Evolutionary conservation across 2,888 invertebrate genomes (phyloP), one percentile per base, ranked within the genome.

Genomic region (Cyrtodaria siliqua): DNA sequence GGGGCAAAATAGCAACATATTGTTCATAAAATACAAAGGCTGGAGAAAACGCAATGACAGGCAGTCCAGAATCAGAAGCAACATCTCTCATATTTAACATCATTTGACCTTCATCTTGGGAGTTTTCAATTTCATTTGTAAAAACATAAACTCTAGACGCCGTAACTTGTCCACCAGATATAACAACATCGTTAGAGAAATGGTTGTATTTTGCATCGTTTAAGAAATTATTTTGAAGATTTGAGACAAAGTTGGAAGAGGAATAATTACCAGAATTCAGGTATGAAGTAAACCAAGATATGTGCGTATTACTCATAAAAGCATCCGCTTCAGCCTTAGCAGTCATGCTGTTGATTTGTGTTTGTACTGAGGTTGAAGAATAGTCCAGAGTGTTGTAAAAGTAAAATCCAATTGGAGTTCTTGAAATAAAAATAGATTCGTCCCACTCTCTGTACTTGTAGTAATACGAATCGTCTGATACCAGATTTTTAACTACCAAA

Each of bases 81-180:
- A 89, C 27, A 6, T 88, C 79, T 16, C 90, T 62, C 80, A 89
- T 83, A 14, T 66, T 52, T 26, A 82, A 33, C 88, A 90, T 90
- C 52, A 88, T 66, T 24, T 83, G 55, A 0, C 87, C 89, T 67
- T 90, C 86, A 14, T 59, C 63, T 23, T 83, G 86, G 18, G 97
- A 97, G 61, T 97, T 97, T 62, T 96, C 96, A 49, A 98, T 96
- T 88, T 97, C 97, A 2, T 97, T 96, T 0, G 97, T 97, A 93
- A 97, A 97, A 60, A 98, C 96, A 52, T 97, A 94, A 90, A 97
- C 97, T 73, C 98, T 94, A 1, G 75, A 71, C 1, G 79, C 72
- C 6, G 50, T 59, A 6, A 77, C 66, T 14, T 60, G 49, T 12
- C 42, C 24, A 14, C 26, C 23, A 29, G 40, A 38, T 12, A 82